A percentile compares a stretch with the other conserved stretches of the same genome.
Evolutionary conservation across 2,113 vertebrate species (phyloP).

Genomic region (Boleophthalmus pectinirostris): DNA sequence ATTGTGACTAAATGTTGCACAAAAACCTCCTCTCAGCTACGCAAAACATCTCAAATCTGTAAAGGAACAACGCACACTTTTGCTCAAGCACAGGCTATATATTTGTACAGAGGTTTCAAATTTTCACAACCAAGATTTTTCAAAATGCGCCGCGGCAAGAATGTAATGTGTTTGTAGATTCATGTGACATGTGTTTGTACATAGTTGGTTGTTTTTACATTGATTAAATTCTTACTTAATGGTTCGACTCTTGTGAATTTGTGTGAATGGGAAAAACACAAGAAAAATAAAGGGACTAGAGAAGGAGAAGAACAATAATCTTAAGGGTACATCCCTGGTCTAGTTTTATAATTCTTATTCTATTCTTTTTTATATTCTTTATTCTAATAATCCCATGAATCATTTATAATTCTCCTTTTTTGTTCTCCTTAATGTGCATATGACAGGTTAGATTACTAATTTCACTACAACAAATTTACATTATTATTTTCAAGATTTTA

Average conservation of each 20-base stretch:
- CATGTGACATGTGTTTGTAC: slow-evolving; percentile 41
- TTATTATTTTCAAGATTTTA: too few species aligned
- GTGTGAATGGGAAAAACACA: not conserved
- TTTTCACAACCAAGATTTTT: slow-evolving; percentile 45
- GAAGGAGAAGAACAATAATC: too few species aligned
- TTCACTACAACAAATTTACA: too few species aligned
- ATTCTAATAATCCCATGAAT: too few species aligned
- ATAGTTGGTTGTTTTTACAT: slow-evolving; percentile 38
- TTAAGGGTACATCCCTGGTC: too few species aligned
- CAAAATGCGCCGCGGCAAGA: slow-evolving; percentile 27
- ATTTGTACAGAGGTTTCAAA: slow-evolving; percentile 50
- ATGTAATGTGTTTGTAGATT: slow-evolving; percentile 37
- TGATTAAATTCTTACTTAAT: slow-evolving; percentile 7
- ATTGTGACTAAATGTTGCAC: slow-evolving; percentile 69
- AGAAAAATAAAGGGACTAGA: too few species aligned
- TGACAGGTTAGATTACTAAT: too few species aligned
- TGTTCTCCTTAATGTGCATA: too few species aligned
- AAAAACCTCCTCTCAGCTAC: slow-evolving; percentile 10
- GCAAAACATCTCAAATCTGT: slow-evolving; percentile 2
- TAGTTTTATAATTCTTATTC: too few species aligned
- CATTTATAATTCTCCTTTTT: too few species aligned
- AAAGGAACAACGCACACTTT: slow-evolving; percentile 39
- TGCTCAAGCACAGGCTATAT: slow-evolving; percentile 40
- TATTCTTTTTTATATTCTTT: too few species aligned
- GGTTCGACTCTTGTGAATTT: not conserved